Evolutionary conservation across 2,888 invertebrate species (phyloP).

Genomic region (Drosophila acutilabella): DNA sequence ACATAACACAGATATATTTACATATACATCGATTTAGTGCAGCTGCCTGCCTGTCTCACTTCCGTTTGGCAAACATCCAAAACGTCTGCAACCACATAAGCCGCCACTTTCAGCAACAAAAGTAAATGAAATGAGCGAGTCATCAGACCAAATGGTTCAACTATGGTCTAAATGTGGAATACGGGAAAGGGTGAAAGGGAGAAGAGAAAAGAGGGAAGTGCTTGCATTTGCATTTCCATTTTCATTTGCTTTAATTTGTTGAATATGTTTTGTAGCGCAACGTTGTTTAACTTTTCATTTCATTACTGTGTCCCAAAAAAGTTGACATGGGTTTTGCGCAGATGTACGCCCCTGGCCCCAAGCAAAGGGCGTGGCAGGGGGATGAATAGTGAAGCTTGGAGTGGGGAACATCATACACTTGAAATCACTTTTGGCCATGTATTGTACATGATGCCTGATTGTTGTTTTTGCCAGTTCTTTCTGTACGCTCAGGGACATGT

Average conservation of each 20-base stretch:
- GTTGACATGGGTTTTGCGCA: slow-evolving; percentile 22
- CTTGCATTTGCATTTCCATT: slow-evolving; percentile 49
- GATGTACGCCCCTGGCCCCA: slow-evolving; percentile 18
- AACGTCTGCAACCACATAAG: slow-evolving; percentile 56
- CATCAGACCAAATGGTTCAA: slow-evolving; percentile 9
- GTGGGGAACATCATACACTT: slow-evolving; percentile 30
- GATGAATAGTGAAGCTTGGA: background rate
- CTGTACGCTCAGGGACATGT: slow-evolving; percentile 42
- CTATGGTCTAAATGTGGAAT: background rate
- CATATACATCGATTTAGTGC: slow-evolving; percentile 11
- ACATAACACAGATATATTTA: background rate
- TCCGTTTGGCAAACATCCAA: slow-evolving; percentile 68
- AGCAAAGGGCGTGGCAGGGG: background rate
- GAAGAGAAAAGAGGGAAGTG: background rate
- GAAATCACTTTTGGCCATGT: slow-evolving; percentile 66
- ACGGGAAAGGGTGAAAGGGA: background rate
- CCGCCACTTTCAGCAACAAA: slow-evolving; percentile 43
- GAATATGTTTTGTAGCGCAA: slow-evolving; percentile 34
- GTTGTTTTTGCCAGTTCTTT: slow-evolving; percentile 37
- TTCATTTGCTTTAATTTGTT: slow-evolving; percentile 55
- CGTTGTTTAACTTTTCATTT: slow-evolving; percentile 69
- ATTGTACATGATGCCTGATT: slow-evolving; percentile 30
- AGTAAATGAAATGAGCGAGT: slow-evolving; percentile 32
- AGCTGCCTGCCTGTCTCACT: slow-evolving; percentile 40
- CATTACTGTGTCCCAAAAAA: slow-evolving; percentile 54